A percentile compares a stretch with the other conserved stretches of the same genome.
phyloP scores from a whole-genome alignment of 53 echinoderm and acorn worm genomes.

The Pentamera pediparva region DNA sequence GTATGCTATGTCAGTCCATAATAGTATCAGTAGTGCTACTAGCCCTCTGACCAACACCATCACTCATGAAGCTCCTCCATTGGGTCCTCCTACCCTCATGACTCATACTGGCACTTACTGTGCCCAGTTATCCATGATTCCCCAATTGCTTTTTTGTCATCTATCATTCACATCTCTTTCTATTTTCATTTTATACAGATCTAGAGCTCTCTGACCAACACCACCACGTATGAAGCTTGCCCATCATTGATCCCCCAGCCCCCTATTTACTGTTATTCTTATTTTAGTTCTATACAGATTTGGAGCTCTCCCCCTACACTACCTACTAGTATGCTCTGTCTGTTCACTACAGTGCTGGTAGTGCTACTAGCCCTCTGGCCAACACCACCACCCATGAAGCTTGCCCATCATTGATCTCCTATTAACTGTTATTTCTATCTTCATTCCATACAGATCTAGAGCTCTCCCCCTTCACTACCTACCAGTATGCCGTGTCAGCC shows the following conservation, averaged over 20 bases:
- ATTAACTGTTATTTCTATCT: too few species aligned
- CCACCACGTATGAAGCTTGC: conserved; percentile 58
- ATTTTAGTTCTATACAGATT: conserved; percentile 39
- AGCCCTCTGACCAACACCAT: conserved; percentile 50
- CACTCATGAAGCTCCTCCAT: conserved; percentile 64
- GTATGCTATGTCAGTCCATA: conserved; percentile 68
- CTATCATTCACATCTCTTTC: too few species aligned
- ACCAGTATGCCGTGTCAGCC: conserved; percentile 81
- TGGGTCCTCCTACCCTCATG: conserved; percentile 55
- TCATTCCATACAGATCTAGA: conserved; percentile 48
- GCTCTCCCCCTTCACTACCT: conserved; percentile 64
- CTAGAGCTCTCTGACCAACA: conserved; percentile 39
- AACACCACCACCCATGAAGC: conserved; percentile 59
- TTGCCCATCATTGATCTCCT: conserved; percentile 50
- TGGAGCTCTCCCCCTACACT: conserved; percentile 53
- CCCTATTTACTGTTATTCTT: neutral
- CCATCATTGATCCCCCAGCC: conserved; percentile 49
- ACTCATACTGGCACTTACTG: conserved; percentile 41
- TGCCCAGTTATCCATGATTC: too few species aligned
- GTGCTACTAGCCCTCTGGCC: conserved; percentile 55
- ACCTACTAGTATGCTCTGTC: conserved; percentile 70
- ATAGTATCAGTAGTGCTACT: conserved; percentile 65
- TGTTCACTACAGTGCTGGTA: conserved; percentile 69
- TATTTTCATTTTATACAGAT: conserved; percentile 30
- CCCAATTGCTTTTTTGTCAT: too few species aligned